Evolutionary conservation across 2,113 vertebrate genomes (phyloP).

Genomic region (Isichthys henryi): DNA sequence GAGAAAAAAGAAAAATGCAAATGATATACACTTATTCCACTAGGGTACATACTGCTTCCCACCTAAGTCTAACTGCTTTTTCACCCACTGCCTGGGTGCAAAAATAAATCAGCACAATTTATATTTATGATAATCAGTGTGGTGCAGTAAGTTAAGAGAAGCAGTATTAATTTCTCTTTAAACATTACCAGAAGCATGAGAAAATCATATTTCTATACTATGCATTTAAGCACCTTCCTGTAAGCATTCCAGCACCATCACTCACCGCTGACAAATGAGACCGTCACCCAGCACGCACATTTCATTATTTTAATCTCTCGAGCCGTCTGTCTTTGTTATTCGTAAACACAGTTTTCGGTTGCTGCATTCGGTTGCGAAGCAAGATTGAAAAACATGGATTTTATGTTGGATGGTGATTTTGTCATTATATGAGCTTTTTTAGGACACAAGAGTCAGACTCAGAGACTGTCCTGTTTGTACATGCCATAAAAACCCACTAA

Average conservation of each 20-base stretch:
- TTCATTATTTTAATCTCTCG: neutral
- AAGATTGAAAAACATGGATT: neutral
- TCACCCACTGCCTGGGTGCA: neutral
- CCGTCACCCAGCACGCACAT: neutral
- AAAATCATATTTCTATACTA: too few relatives aligned
- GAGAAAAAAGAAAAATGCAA: neutral
- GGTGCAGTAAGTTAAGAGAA: neutral
- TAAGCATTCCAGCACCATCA: neutral
- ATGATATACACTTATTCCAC: neutral
- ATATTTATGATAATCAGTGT: slow-evolving; percentile 1
- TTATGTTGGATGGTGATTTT: neutral
- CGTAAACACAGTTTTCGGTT: neutral
- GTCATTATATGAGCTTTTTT: neutral
- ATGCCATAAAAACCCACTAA: neutral
- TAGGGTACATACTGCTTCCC: neutral
- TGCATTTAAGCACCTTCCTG: neutral
- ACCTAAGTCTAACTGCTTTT: neutral
- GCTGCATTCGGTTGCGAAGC: neutral
- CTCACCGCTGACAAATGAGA: neutral
- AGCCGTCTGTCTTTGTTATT: neutral
- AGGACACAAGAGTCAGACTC: neutral
- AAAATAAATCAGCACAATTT: neutral
- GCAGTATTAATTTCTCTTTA: neutral
- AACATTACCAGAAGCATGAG: neutral
- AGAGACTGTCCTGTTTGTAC: neutral